Percentiles rank a stretch among this genome's conserved stretches.
These are phyloP conservation scores for Scytalopus superciliaris DNA, from an alignment of 2,113 vertebrate species.

Conservation along the genomic window DNA sequence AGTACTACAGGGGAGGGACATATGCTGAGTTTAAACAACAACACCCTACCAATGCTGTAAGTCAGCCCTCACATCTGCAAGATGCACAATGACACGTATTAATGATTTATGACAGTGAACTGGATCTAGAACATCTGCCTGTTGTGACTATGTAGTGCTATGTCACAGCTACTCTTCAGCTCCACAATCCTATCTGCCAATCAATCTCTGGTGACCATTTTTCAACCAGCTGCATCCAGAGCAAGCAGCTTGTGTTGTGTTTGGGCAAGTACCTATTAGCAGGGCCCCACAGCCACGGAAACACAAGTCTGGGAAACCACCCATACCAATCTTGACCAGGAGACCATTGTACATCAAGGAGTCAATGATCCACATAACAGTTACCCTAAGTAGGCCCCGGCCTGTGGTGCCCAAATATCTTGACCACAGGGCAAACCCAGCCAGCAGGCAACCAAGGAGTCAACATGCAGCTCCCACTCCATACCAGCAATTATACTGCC, in stretches of 20 bases:
- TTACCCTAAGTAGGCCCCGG: background rate
- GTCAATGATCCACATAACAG: fast-evolving
- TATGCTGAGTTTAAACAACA: background rate
- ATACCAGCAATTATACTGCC: fast-evolving
- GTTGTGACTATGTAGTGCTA: fast-evolving
- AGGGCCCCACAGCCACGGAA: background rate
- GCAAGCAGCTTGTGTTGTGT: background rate
- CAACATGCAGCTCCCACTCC: background rate
- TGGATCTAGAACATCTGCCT: background rate
- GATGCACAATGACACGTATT: fast-evolving
- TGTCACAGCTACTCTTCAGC: background rate
- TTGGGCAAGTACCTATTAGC: background rate
- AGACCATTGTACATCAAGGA: background rate
- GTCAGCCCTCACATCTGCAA: background rate
- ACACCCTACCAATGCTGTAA: background rate
- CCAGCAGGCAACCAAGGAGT: background rate
- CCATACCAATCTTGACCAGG: background rate
- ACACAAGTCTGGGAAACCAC: background rate
- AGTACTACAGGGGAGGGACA: background rate
- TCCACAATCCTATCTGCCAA: background rate
- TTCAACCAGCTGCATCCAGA: background rate
- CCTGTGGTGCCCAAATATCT: background rate
- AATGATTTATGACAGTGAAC: background rate
- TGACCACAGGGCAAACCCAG: background rate
- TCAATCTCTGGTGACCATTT: background rate